Base-by-base conservation (phyloP, 2,113 vertebrate genomes). In the Pterophyllum scalare region DNA sequence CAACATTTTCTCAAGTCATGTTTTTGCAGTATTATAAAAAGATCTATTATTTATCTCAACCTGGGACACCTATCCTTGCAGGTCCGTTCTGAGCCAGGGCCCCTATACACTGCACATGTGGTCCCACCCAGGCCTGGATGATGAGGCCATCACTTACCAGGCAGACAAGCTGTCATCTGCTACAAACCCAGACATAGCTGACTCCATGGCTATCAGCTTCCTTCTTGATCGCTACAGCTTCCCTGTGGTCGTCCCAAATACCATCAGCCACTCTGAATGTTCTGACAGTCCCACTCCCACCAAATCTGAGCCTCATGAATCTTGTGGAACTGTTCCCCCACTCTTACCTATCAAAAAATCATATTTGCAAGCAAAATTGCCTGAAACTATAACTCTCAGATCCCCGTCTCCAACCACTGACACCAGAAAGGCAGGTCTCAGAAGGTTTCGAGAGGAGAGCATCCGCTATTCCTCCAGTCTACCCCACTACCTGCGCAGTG, bases 161-260 rank as follows among this genome's bases (percentile, higher is more conserved):
- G 94, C 94, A 10, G 96, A 96, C 83, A 96, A 96, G 60, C 91
- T 96, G 24, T 96, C 96, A 3, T 93, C 95, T 46, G 94, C 95
- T 26, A 95, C 94, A 0, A 97, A 97, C 85, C 96, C 96, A 26
- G 91, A 97, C 67, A 59, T 93, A 7, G 56, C 61, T 2, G 90
- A 93, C 17, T 94, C 95, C 26, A 95, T 96, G 94, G 96, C 96
- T 7, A 95, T 97, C 82, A 96, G 93, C 78, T 89, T 97, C 75
- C 46, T 95, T 22, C 78, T 97, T 1, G 96, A 97, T 80, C 88
- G 89, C 24, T 97, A 96, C 92, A 94, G 91, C 57, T 95, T 94
- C 78, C 95, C 95, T 7, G 94, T 96, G 31, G 95, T 94, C n/a
- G 92, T 96, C 12, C 96, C 96, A 5, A 84, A 91, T 6, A 89